A percentile compares a stretch with the other conserved stretches of the same genome.
Conservation (phyloP, 2,113 vertebrate species). For the Oreochromis tanganicae region DNA sequence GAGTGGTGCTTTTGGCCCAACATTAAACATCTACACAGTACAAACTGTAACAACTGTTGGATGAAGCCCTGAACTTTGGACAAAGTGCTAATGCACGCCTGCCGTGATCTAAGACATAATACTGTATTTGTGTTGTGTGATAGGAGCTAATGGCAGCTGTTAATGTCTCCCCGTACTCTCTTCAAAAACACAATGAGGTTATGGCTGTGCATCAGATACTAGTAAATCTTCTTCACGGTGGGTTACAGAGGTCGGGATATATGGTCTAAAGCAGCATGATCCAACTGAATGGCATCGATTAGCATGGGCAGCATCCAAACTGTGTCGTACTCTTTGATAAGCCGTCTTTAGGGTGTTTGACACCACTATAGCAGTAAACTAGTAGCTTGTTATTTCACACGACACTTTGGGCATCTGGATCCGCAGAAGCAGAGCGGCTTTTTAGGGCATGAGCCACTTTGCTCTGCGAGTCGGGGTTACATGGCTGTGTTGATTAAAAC, state of each 20-base stretch:
- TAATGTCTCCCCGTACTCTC: not conserved
- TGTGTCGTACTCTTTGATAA: not conserved
- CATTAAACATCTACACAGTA: not conserved
- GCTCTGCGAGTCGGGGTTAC: conserved; percentile 17
- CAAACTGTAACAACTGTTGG: not conserved
- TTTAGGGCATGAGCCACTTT: conserved; percentile 26
- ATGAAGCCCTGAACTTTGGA: not conserved
- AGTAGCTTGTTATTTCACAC: conserved; percentile 21
- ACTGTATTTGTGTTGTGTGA: not conserved
- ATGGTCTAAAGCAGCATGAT: not conserved
- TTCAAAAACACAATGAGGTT: not conserved
- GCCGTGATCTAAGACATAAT: not conserved
- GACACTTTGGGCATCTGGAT: not conserved
- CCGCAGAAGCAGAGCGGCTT: not conserved
- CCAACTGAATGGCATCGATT: not conserved
- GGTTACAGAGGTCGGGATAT: not conserved
- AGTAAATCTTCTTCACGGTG: not conserved
- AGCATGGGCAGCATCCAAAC: not conserved
- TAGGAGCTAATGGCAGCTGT: not conserved
- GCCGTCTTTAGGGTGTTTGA: conserved; percentile 11
- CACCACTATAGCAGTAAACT: conserved; percentile 16
- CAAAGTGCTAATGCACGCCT: not conserved
- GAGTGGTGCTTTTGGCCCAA: not conserved
- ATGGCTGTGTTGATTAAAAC: conserved; percentile 51
- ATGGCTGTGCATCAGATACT: not conserved